Evolutionary conservation across 1,140 invertebrate species (phyloP).

Genomic region (Dendrolimus kikuchii): DNA sequence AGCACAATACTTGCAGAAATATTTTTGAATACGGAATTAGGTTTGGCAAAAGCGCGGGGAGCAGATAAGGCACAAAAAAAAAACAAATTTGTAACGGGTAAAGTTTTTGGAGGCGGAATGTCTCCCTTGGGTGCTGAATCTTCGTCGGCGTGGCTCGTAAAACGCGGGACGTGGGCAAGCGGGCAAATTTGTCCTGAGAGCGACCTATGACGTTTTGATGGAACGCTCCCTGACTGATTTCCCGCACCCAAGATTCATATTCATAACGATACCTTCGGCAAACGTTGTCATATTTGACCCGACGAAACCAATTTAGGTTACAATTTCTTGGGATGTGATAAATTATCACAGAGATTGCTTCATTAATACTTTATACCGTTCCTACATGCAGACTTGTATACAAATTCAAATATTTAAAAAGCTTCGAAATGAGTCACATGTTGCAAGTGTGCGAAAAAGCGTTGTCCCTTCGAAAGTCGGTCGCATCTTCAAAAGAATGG

Average conservation of each 20-base stretch:
- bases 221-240: conserved; percentile 60
- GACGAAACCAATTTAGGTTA: conserved; percentile 24
- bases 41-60: conserved; percentile 67
- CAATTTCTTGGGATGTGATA: conserved; percentile 18
- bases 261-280: conserved; percentile 50
- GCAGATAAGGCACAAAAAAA: conserved; percentile 70
- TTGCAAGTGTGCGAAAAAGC: conserved; percentile 23
- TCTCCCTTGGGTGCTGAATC: conserved; percentile 69
- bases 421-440: no score
- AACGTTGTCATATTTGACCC: conserved; percentile 31
- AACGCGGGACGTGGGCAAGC: conserved; percentile 66
- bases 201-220: conserved; percentile 70
- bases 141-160: conserved; percentile 66
- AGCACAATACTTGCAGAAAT: conserved; percentile 70
- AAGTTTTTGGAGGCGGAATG: conserved; percentile 70
- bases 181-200: conserved; percentile 68
- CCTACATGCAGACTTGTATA: background rate
- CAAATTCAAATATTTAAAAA: background rate
- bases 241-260: conserved; percentile 64
- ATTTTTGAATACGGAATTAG: conserved; percentile 73
- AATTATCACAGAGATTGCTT: conserved; percentile 10
- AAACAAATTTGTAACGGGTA: conserved; percentile 72
- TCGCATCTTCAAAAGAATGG: conserved; percentile 67
- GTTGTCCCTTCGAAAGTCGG: conserved; percentile 49
- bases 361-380: conserved; percentile 15